phyloP scores from a whole-genome alignment of 1,140 invertebrate species.

The Heliconius eleuchia region DNA sequence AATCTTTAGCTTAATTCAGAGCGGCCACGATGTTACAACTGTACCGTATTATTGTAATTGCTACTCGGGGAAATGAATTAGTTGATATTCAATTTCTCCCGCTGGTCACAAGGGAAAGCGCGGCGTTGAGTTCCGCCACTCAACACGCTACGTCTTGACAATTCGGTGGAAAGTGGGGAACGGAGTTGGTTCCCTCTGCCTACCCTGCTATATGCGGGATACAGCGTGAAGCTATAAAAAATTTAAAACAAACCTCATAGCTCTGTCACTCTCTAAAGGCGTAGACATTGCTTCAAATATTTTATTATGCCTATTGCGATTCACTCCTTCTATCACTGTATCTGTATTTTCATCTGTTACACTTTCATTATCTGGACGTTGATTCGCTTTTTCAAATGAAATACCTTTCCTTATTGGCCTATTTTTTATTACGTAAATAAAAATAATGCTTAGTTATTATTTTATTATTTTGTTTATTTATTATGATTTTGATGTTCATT shows the following conservation, averaged over 20 bases:
- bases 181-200: neutral
- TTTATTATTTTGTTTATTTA: neutral
- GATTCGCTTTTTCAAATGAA: neutral
- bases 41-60: too few relatives aligned
- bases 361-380: neutral
- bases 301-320: constrained; percentile 24
- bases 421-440: neutral
- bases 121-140: too few relatives aligned
- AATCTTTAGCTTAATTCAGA: too few relatives aligned
- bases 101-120: too few relatives aligned
- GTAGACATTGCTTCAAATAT: constrained; percentile 39
- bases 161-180: neutral
- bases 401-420: neutral
- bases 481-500: too few relatives aligned
- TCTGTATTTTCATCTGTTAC: neutral
- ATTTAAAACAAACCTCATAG: constrained; percentile 39
- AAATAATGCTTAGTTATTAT: neutral
- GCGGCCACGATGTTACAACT: too few relatives aligned
- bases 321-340: neutral
- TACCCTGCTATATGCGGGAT: neutral
- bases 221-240: neutral
- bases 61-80: too few relatives aligned
- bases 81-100: too few relatives aligned
- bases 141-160: too few relatives aligned
- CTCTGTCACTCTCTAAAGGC: constrained; percentile 49